Evolutionary conservation across 2,888 invertebrate genomes (phyloP), one percentile per base, ranked within the genome.

Genomic region (Phortica okadai): DNA sequence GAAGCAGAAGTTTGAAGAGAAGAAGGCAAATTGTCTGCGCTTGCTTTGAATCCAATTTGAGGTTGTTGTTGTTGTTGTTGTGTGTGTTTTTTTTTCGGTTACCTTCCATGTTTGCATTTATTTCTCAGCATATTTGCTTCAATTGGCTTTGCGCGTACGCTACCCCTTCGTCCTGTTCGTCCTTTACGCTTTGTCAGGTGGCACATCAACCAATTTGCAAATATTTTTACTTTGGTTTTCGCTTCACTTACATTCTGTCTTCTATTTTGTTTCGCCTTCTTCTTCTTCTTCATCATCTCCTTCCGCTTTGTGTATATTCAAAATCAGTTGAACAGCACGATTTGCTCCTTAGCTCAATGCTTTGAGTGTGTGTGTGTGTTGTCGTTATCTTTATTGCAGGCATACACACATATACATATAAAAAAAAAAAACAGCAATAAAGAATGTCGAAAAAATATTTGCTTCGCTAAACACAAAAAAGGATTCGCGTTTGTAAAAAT

Each of bases 191-290:
- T 83, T 86, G 88, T 87, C 85, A 89, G 85, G 89, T 89, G 33
- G 85, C 82, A 84, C 84, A 84, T 82, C 83, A 87, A 90, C 89
- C 90, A 86, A 89, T 88, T 88, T 86, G 83, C 88, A 90, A 90
- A 90, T 90, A 90, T 90, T 89, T 89, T 88, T 83, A 82, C 83
- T 84, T 87, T 73, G 86, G 79, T 86, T 86, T 81, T 58, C 59
- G 59, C 59, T 62, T 21, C 59, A 62, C 59, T 62, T n/a, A n/a
- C 10, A 62, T 62, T 21, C 21, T 6, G 16, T 56, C 16, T 62
- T 62, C 59, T 25, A 8, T 62, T 62, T 50, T 59, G 16, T 56
- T n/a, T n/a, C 25, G 7, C 7, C 16, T 16, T 59, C 14, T 33
- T 54, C 16, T 33, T 21, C 54, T 25, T 54, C 59, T 73, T 33